Percentiles rank a stretch among this genome's conserved stretches.
These are phyloP conservation scores for Cyprinodon diabolis DNA, from an alignment of 2,797 vertebrate genomes.

Conservation along the genomic window DNA sequence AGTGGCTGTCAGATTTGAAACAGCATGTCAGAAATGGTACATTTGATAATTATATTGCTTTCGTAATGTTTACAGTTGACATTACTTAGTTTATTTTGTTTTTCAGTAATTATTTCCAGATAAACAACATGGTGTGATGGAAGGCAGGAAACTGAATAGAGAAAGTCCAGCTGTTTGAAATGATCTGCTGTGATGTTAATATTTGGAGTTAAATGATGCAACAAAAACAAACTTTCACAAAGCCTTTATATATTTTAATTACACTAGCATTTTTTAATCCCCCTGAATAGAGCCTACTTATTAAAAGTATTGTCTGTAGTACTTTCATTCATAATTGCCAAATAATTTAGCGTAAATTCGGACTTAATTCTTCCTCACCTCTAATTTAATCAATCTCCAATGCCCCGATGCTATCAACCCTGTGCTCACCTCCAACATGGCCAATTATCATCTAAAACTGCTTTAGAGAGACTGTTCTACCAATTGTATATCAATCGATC, in stretches of 20 bases:
- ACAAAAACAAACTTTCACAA: background rate
- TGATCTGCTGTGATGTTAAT: background rate
- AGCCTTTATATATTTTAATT: background rate
- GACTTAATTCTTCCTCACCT: too few species aligned
- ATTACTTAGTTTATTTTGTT: background rate
- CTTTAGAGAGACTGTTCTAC: too few species aligned
- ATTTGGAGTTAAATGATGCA: too few species aligned
- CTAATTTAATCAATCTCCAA: too few species aligned
- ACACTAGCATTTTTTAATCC: background rate
- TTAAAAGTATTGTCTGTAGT: background rate
- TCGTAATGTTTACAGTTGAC: background rate
- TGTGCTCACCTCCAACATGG: too few species aligned
- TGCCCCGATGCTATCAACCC: too few species aligned
- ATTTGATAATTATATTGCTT: background rate
- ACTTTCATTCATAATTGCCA: background rate
- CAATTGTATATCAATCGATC: too few species aligned
- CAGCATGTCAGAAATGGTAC: constrained; percentile 7
- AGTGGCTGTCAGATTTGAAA: constrained; percentile 25
- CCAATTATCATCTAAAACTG: too few species aligned
- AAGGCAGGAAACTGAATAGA: background rate
- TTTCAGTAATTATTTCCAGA: background rate
- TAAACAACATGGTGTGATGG: too few species aligned
- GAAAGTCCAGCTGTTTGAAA: background rate
- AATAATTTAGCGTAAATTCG: too few species aligned
- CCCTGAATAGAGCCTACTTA: background rate